These are phyloP conservation scores for Mionectes olivaceus DNA, from an alignment of 2,797 vertebrate genomes.

Conservation along the genomic window DNA sequence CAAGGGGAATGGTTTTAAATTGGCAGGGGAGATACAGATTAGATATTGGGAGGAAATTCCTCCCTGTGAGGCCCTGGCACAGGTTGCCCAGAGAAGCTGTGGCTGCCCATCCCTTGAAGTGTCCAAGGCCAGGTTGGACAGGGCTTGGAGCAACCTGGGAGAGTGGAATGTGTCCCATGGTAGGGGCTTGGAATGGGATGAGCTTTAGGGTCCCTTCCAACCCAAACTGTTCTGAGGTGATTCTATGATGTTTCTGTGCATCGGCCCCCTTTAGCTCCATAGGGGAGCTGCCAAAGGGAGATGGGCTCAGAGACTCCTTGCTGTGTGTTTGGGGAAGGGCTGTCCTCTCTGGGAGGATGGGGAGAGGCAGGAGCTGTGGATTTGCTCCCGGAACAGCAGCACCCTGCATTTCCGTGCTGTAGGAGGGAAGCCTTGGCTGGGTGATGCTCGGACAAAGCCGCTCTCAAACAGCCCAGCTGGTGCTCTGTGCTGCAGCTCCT, in stretches of 20 bases:
- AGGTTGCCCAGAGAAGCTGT: neutral
- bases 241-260: neutral
- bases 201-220: neutral
- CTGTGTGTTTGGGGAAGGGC: neutral
- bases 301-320: neutral
- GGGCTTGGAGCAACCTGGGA: neutral
- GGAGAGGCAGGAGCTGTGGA: neutral
- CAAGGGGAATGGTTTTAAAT: neutral
- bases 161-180: neutral
- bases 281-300: neutral
- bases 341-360: neutral
- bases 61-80: neutral
- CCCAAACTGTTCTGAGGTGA: neutral
- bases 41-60: neutral
- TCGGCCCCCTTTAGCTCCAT: fast-evolving
- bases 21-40: neutral
- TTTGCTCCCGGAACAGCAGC: neutral
- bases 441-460: fast-evolving
- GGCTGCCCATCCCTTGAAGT: neutral
- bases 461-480: neutral
- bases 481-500: neutral
- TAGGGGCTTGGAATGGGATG: fast-evolving
- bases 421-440: neutral
- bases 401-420: neutral
- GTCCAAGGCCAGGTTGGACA: no score